Conservation (phyloP, 2,113 vertebrate genomes). For the Syngnathus floridae region DNA sequence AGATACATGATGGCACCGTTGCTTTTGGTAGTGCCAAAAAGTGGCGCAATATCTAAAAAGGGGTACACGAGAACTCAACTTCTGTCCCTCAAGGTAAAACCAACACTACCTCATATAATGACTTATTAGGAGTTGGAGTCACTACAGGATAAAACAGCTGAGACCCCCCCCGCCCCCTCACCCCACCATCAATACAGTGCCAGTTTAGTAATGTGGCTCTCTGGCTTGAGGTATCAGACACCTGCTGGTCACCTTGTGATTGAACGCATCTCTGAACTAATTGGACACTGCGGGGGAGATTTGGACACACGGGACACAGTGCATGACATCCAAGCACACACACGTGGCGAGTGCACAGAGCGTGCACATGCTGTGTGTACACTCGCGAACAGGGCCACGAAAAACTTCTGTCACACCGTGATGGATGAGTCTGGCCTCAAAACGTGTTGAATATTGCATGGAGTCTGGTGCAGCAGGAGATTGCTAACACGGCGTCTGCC, state of each 20-base stretch:
- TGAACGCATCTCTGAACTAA: conserved; percentile 62
- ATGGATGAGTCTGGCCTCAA: conserved; percentile 46
- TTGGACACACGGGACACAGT: conserved; percentile 42
- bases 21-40: neutral
- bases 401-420: conserved; percentile 32
- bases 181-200: conserved; percentile 7
- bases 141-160: conserved; percentile 33
- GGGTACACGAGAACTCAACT: neutral
- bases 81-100: neutral
- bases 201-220: conserved; percentile 50
- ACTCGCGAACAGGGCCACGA: neutral
- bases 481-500: conserved; percentile 6
- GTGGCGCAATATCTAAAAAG: neutral
- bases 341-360: neutral
- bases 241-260: conserved; percentile 61
- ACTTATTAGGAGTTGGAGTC: conserved; percentile 14
- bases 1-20: neutral
- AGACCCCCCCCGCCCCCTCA: conserved; percentile 5
- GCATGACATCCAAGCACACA: conserved; percentile 9
- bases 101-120: neutral
- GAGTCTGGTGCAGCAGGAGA: conserved; percentile 38
- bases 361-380: conserved; percentile 7
- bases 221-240: conserved; percentile 46
- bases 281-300: conserved; percentile 51
- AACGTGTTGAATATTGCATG: conserved; percentile 54